phyloP scores from a whole-genome alignment of 2,888 invertebrate species.

The Mesopsocus fuscifrons region DNA sequence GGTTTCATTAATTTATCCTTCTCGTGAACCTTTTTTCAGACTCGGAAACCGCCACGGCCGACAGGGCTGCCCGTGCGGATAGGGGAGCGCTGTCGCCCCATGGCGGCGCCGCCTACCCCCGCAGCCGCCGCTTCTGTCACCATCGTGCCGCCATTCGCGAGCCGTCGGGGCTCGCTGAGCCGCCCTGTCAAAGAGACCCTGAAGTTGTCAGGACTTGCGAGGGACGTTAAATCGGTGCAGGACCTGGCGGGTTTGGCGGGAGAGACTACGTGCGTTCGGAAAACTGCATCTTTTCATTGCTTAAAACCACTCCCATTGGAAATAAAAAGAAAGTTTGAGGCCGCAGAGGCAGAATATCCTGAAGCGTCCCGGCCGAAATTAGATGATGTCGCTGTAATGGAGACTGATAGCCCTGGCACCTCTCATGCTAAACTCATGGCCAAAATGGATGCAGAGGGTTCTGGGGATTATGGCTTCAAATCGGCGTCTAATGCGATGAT shows the following conservation, averaged over 20 bases:
- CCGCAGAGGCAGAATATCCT: background rate
- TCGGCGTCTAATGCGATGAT: no score
- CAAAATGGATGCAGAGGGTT: no score
- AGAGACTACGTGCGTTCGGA: background rate
- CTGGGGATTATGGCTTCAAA: no score
- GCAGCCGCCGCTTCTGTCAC: no score
- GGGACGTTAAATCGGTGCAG: background rate
- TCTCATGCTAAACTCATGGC: no score
- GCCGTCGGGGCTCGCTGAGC: background rate
- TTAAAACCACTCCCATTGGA: background rate
- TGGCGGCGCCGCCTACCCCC: background rate
- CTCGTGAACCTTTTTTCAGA: no score
- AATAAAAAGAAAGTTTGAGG: background rate
- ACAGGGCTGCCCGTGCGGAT: conserved; percentile 4
- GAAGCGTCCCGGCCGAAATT: background rate
- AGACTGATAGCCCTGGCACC: no score
- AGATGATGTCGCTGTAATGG: background rate
- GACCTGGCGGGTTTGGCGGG: background rate
- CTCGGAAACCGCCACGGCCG: background rate
- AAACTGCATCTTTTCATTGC: background rate
- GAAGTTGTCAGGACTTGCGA: background rate
- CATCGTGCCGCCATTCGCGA: background rate
- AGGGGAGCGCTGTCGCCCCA: background rate
- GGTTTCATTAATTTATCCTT: no score
- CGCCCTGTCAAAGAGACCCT: background rate